Evolutionary conservation across 2,888 invertebrate species (phyloP), one percentile per base, ranked within the genome.

Genomic region (Philopedon plagiatum): DNA sequence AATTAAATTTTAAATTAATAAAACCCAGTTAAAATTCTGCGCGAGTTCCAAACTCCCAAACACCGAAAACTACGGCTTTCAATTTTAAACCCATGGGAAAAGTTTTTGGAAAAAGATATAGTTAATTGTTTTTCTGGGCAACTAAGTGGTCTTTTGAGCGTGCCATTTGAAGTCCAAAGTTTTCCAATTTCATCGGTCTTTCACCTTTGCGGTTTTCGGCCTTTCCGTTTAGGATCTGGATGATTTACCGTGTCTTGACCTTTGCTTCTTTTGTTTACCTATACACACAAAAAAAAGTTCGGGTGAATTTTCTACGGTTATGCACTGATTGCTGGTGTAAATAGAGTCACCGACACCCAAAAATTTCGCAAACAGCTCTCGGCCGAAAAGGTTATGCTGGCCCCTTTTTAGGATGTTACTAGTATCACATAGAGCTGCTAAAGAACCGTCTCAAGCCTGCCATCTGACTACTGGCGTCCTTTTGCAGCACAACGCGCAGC

Each of bases 21-120:
- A 61, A 19, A 41, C 18, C 26, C 26, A 18, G 41, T 64, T 64
- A 64, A 64, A 56, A 56, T 56, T 54, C 51, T 15, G n/a, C 18
- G 19, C 37, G 18, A 13, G 37, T 13, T 23, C 18, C 9, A 57
- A 71, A 71, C 54, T 71, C 61, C 57, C 46, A 34, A 70, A 63
- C 70, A 58, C 13, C 63, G 41, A 39, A 63, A 70, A 63, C 57
- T 58, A 26, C 37, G 23, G 70, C 63, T 70, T 70, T 70, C 57
- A 70, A 70, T 70, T 63, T 69, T 69, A 62, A 69, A 69, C 41
- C 29, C 60, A 41, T 58, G 70, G 46, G 63, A 56, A 70, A 32
- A 57, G 65, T 71, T 63, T 60, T 60, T 41, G 9, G 39, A 44
- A 41, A 39, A 46, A 60, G 23, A 39, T 41, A 60, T 29, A 41